Base-by-base conservation (phyloP, 2,888 invertebrate species). In the Drosophila paranaensis region DNA sequence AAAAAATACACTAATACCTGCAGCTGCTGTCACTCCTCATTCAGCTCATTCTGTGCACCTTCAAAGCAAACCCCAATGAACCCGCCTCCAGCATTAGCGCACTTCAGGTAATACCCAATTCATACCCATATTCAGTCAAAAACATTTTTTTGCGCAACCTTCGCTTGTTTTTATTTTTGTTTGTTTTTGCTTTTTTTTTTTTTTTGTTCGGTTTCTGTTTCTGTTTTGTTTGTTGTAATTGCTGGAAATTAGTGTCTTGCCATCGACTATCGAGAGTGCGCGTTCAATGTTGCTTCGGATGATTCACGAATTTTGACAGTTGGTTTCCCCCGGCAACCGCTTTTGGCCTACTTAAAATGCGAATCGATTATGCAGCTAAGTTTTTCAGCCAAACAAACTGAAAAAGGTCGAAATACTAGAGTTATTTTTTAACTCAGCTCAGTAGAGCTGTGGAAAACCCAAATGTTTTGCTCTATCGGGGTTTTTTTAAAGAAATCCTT, bases 341-440 rank as follows among this genome's bases (percentile, higher is more conserved):
- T 56, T 73, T 77, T 85, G 86, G 80, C 84, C 86, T 73, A 83
- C 84, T 73, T 86, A 65, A 79, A 83, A 80, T 64, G 65, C 76
- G 60, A 82, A 76, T 76, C 63, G 60, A 72, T 70, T 65, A 25
- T 63, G 48, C 45, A 62, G 60, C 40, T 13, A 57, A 16, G 57
- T 42, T 53, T 75, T 70, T 46, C 35, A 53, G 37, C 27, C 40
- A 58, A 69, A 27, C 39, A 70, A 70, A 56, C 27, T 46, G 43
- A 46, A 42, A 45, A 50, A 60, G 51, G 39, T 54, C 51, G 51
- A 11, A 50, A 45, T 42, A 63, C 37, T 46, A 39, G 42, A 43
- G 14, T 43, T 20, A 20, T 20, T 33, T 60, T 54, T 16, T n/a
- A 65, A 46, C 69, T 40, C 46, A 64, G 69, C 48, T 66, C 51